phyloP scores from a whole-genome alignment of 2,888 invertebrate species.

The Drosophila conformis region DNA sequence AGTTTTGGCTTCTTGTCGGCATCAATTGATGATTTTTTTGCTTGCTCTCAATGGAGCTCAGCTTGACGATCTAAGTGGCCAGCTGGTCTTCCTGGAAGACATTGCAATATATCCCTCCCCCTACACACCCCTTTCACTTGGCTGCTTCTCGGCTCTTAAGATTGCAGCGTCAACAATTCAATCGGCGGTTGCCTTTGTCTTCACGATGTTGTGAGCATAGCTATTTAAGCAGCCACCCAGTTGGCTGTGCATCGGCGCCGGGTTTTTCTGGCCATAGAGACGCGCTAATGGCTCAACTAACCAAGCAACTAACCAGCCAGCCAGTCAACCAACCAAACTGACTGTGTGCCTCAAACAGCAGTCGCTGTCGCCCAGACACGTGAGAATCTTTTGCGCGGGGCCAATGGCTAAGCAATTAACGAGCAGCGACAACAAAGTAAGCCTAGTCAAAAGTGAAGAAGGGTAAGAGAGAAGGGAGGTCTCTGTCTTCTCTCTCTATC shows the following conservation, averaged over 20 bases:
- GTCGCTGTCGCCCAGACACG: constrained; percentile 35
- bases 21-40: constrained; percentile 19
- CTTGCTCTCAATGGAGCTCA: not conserved
- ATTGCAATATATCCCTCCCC: constrained; percentile 9
- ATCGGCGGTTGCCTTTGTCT: constrained; percentile 27
- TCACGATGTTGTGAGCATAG: constrained; percentile 1
- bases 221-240: constrained; percentile 44
- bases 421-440: constrained; percentile 4
- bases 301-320: not conserved
- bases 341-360: constrained; percentile 6
- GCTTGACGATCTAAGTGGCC: not conserved
- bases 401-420: constrained; percentile 46
- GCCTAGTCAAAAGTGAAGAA: not conserved
- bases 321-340: not conserved
- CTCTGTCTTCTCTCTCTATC: not conserved
- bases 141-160: constrained; percentile 1
- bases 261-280: constrained; percentile 41
- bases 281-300: constrained; percentile 65
- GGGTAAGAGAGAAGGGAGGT: not conserved
- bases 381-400: constrained; percentile 68
- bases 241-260: constrained; percentile 12
- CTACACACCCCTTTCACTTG: not conserved
- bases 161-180: constrained; percentile 50
- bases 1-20: constrained; percentile 31
- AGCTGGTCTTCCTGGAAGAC: constrained; percentile 39